Conservation (phyloP, 2,113 vertebrate species). For the Agapornis roseicollis region DNA sequence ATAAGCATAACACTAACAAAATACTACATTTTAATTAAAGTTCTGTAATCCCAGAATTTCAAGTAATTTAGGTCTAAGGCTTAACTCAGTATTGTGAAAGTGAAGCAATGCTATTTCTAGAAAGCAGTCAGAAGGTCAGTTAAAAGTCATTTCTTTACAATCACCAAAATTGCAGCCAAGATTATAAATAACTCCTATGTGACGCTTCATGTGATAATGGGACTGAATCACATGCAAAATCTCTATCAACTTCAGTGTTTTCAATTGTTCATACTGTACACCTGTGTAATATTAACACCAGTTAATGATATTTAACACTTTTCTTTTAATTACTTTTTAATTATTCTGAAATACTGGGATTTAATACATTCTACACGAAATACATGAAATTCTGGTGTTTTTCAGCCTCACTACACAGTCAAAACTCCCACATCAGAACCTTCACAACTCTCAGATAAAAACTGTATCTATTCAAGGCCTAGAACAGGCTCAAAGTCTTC, state of each 20-base stretch:
- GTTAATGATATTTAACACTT: background rate
- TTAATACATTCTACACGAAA: background rate
- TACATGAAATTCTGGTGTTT: background rate
- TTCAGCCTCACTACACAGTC: background rate
- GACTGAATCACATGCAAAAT: background rate
- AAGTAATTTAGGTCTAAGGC: background rate
- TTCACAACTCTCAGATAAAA: background rate
- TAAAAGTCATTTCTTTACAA: background rate
- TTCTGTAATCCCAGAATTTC: background rate
- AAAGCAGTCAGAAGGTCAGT: background rate
- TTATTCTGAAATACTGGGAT: background rate
- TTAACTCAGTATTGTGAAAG: background rate
- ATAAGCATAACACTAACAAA: background rate
- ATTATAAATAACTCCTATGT: background rate
- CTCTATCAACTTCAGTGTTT: background rate
- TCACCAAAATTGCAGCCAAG: background rate
- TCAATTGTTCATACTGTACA: rapidly evolving
- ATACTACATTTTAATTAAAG: background rate
- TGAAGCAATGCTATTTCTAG: background rate
- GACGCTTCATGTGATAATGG: background rate
- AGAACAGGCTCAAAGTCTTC: background rate
- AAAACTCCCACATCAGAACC: background rate
- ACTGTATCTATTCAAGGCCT: background rate
- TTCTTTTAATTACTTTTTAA: background rate
- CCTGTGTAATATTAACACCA: background rate